These are phyloP conservation scores for Mormyrus proboscirostris DNA, from an alignment of 2,797 vertebrate species.

Conservation along the genomic window DNA sequence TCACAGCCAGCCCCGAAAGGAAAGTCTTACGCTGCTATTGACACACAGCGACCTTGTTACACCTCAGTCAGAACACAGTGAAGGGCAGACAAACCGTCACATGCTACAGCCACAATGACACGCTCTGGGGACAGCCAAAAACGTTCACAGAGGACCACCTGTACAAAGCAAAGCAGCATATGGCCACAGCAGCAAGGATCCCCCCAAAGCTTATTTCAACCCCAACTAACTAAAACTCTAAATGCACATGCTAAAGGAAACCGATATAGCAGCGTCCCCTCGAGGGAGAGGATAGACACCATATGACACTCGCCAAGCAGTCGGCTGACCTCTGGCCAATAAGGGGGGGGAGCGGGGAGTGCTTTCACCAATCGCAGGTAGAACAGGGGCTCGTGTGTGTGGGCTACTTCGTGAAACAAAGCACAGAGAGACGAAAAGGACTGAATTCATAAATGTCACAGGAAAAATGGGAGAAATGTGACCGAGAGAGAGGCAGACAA, in stretches of 20 bases:
- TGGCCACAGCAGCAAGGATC: not conserved
- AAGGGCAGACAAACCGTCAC: not conserved
- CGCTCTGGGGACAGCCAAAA: not conserved
- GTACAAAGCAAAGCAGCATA: not conserved
- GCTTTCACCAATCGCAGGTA: not conserved
- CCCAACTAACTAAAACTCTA: not conserved
- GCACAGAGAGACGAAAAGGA: slow-evolving; percentile 37
- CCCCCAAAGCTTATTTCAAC: not conserved
- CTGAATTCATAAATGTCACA: slow-evolving; percentile 12
- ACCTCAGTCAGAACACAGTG: not conserved
- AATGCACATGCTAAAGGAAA: not conserved
- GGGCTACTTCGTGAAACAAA: slow-evolving; percentile 20
- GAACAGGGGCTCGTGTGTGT: slow-evolving; percentile 1
- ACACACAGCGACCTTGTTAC: not conserved
- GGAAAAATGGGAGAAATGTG: slow-evolving; percentile 12
- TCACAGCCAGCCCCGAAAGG: not conserved
- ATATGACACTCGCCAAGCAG: not conserved
- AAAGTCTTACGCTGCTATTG: not conserved
- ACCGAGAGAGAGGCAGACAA: not conserved
- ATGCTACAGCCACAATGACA: not conserved
- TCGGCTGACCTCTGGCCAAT: not conserved
- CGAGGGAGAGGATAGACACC: not conserved
- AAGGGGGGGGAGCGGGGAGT: not conserved
- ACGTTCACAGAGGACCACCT: not conserved
- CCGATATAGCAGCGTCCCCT: not conserved